Base-by-base conservation (phyloP, 2,113 vertebrate genomes). In the Alexandromys fortis region DNA sequence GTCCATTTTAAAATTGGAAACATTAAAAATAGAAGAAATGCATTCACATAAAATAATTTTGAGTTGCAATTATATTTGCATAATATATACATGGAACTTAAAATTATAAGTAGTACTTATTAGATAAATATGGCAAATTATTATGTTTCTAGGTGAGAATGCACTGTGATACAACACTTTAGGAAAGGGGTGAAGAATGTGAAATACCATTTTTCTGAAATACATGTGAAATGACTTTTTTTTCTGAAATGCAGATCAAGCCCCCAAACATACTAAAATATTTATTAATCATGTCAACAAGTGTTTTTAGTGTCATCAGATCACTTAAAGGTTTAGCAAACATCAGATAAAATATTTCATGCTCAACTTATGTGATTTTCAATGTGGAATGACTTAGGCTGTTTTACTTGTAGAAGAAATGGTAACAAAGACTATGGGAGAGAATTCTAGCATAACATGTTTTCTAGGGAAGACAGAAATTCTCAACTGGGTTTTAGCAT, bases 51-150 rank as follows among this genome's bases (percentile, higher is more conserved):
- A 94, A 68, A 94, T 72, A 93, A 63, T 95, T 63, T 96, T 96
- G 94, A 90, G 49, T 67, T 97, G 58, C 49, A 97, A 94, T 97
- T 97, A 88, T 93, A 94, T 97, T 92, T 92, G 70, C 92, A 95
- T 75, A 61, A 77, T 77, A 85, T 22, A 93, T 26, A 93, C 8
- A 72, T 87, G 90, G 92, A 90, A 95, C 86, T 63, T 76, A 90
- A 55, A 52, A 76, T 94, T 89, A 78, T 55, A 94, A 0, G 49
- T 4, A 90, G 68, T 81, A 97, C 65, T 70, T 96, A 81, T 75
- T 79, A 45, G 75, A 93, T 95, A 83, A 68, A 75, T 93, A 86
- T 89, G n/a, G 97, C 86, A 93, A 68, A 10, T 42, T 81, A 49
- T 89, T 88, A 90, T 91, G 52, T 61, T 87, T 90, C 24, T 0